Percentiles rank a stretch among this genome's conserved stretches.
phyloP scores from a whole-genome alignment of 1,140 invertebrate genomes.

The Eciton burchellii region DNA sequence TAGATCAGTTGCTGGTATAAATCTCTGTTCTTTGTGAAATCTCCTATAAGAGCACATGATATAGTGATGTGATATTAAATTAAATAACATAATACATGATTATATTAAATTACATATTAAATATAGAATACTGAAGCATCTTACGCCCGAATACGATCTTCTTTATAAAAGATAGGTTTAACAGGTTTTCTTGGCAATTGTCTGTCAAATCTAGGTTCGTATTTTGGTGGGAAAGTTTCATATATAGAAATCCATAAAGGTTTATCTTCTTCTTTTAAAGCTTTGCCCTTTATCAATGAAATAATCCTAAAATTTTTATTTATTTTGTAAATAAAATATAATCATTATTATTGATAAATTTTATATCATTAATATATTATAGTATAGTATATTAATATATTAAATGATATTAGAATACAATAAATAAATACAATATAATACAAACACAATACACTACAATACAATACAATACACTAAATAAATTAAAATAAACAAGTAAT shows the following conservation, averaged over 20 bases:
- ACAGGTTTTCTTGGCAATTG: conserved; percentile 87
- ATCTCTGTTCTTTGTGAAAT: conserved; percentile 87
- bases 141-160: conserved; percentile 95
- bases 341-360: too few relatives aligned
- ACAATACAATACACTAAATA: too few relatives aligned
- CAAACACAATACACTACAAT: too few relatives aligned
- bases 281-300: conserved; percentile 91
- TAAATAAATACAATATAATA: too few relatives aligned
- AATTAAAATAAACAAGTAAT: too few relatives aligned
- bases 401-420: too few relatives aligned
- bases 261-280: conserved; percentile 90
- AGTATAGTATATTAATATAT: too few relatives aligned
- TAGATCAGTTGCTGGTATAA: conserved; percentile 85
- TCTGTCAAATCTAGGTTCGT: conserved; percentile 91
- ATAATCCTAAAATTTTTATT: conserved; percentile 87
- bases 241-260: conserved; percentile 97
- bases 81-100: not conserved
- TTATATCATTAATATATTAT: too few relatives aligned
- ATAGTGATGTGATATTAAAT: not conserved
- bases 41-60: conserved; percentile 84
- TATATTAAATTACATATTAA: conserved; percentile 10
- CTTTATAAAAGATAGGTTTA: conserved; percentile 92
- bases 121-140: conserved; percentile 68
- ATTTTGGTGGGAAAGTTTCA: conserved; percentile 93
- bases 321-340: conserved; percentile 1